Evolutionary conservation across 2,888 invertebrate genomes (phyloP), one percentile per base, ranked within the genome.

Genomic region (Elysia crispata): DNA sequence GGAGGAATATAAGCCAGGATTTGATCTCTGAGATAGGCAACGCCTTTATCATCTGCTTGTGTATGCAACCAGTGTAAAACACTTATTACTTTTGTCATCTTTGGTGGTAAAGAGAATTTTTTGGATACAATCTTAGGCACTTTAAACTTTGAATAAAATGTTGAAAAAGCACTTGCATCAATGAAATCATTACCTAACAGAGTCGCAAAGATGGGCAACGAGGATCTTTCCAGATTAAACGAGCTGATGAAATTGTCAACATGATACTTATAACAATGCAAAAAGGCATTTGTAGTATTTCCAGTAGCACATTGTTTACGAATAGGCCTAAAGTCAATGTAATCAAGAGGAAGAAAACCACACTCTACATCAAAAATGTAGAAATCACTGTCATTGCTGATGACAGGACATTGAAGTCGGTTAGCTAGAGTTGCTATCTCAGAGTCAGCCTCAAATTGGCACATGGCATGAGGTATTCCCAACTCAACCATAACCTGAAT

Each of bases 301-400:
- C 62, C 75, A 13, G 76, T 77, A 20, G 76, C 3, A 0, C 49
- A 49, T n/a, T 8, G 60, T 50, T 77, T 66, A 25, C 64, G 20
- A 1, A 57, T 64, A 0, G 85, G 83, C 28, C 85, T 83, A 60
- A 89, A 85, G 81, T 90, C 88, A 0, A 91, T 79, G 78, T 91
- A 90, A 80, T 92, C 90, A 41, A 96, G 94, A 0, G 97, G 96
- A 84, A 98, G 95, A 86, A 97, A 97, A 0, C 93, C 93, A 30
- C 85, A 87, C 1, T 94, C 92, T 0, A 96, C 95, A 92, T 96
- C 95, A 92, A 95, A 97, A 84, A 98, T 95, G 89, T 95, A 97
- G 92, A 97, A 98, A 92, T 98, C 98, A 0, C 98, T 98, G 92
- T 98, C 98, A 86, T 95, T 96, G 88, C 97, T 97, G 3, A 98